Evolutionary conservation across 2,888 invertebrate genomes (phyloP).

Genomic region (Leucoma salicis): DNA sequence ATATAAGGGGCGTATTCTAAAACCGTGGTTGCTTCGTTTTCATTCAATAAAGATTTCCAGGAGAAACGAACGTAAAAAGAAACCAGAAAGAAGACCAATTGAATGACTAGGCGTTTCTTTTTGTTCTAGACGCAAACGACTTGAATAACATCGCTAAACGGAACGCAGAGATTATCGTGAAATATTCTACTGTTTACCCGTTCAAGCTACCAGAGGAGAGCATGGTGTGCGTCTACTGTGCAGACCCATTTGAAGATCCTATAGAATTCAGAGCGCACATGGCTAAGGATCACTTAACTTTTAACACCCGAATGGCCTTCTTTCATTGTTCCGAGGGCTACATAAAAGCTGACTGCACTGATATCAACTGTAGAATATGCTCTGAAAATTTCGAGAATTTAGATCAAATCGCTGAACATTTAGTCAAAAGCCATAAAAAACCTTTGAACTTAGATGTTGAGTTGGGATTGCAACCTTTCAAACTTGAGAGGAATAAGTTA

Average conservation of each 20-base stretch:
- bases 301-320: slow-evolving; percentile 60
- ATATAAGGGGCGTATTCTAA: too few relatives aligned
- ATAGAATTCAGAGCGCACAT: slow-evolving; percentile 60
- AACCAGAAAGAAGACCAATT: slow-evolving; percentile 26
- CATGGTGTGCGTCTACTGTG: slow-evolving; percentile 73
- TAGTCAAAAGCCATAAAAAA: slow-evolving; percentile 50
- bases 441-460: slow-evolving; percentile 46
- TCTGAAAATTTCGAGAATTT: slow-evolving; percentile 40
- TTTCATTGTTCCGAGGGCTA: slow-evolving; percentile 61
- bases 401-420: slow-evolving; percentile 54
- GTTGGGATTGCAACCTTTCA: slow-evolving; percentile 64
- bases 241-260: slow-evolving; percentile 59
- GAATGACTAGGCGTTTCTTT: slow-evolving; percentile 74
- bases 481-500: slow-evolving; percentile 53
- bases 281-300: slow-evolving; percentile 58
- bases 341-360: slow-evolving; percentile 65
- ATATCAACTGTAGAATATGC: slow-evolving; percentile 63
- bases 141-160: slow-evolving; percentile 64
- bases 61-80: neutral
- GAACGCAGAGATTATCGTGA: slow-evolving; percentile 72
- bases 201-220: slow-evolving; percentile 68
- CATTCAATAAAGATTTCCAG: too few relatives aligned
- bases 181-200: slow-evolving; percentile 71
- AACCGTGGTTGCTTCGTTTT: too few relatives aligned
- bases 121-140: slow-evolving; percentile 72